These are phyloP conservation scores for Phortica variegata DNA, from an alignment of 1,140 invertebrate genomes.

Conservation along the genomic window DNA sequence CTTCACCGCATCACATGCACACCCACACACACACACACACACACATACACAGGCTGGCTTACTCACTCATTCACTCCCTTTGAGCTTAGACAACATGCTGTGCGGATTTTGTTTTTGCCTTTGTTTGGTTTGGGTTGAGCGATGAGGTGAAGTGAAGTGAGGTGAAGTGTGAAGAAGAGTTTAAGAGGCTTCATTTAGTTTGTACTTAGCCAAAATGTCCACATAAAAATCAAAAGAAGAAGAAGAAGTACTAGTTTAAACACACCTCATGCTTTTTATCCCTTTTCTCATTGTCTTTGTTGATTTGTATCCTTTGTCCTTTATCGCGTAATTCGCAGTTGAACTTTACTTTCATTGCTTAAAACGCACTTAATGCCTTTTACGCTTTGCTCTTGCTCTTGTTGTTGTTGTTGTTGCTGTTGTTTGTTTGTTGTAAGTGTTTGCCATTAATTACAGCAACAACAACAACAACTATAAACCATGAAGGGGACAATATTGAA, in stretches of 20 bases:
- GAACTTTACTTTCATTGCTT: slow-evolving; percentile 23
- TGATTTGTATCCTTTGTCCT: slow-evolving; percentile 33
- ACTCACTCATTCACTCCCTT: no score
- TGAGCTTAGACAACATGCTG: no score
- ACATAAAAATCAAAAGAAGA: no score
- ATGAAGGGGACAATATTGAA: slow-evolving; percentile 7
- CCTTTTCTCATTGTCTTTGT: not conserved
- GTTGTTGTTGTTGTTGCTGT: slow-evolving; percentile 13
- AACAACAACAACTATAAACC: slow-evolving; percentile 16
- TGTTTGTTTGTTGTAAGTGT: slow-evolving; percentile 41
- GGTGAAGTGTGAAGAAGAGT: not conserved
- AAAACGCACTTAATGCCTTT: slow-evolving; percentile 37
- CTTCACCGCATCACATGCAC: slow-evolving; percentile 9
- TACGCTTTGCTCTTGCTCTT: slow-evolving; percentile 45
- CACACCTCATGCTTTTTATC: slow-evolving; percentile 47
- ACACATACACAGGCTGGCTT: no score
- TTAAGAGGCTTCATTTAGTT: no score
- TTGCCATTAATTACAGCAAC: slow-evolving; percentile 50
- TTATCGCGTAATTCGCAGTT: slow-evolving; percentile 53
- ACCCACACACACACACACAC: slow-evolving; percentile 4
- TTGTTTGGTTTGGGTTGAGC: not conserved
- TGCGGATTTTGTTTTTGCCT: no score
- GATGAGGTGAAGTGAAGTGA: not conserved
- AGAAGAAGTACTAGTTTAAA: no score
- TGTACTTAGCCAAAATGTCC: no score